Evolutionary conservation across 2,797 vertebrate species (phyloP).

Genomic region (Tenualosa thibaudeaui): DNA sequence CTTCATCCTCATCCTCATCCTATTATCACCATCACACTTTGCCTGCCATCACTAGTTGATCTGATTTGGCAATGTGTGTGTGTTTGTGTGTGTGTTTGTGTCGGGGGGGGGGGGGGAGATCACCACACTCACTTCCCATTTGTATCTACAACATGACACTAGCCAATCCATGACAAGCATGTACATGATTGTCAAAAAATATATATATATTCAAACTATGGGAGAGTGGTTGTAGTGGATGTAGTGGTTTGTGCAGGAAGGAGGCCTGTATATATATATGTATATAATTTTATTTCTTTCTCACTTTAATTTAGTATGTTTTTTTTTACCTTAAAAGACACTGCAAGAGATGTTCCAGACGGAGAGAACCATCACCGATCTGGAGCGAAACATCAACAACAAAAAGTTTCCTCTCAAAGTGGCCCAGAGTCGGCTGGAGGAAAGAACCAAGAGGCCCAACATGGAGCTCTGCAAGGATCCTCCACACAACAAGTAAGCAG

Average conservation of each 20-base stretch:
- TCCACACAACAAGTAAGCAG: not conserved
- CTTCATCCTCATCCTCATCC: not conserved
- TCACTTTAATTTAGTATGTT: not conserved
- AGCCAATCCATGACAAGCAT: not conserved
- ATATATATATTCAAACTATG: not conserved
- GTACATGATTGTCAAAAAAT: no score
- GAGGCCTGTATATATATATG: not conserved
- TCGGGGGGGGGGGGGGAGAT: conserved; percentile 20
- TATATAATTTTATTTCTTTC: no score
- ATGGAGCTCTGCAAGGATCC: conserved; percentile 57
- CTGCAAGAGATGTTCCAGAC: conserved; percentile 71
- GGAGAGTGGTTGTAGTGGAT: not conserved
- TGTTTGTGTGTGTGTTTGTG: conserved; percentile 1
- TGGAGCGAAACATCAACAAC: conserved; percentile 63
- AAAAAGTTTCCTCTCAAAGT: conserved; percentile 68
- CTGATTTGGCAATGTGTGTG: conserved; percentile 16
- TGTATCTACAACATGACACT: conserved; percentile 23
- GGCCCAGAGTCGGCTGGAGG: conserved; percentile 63
- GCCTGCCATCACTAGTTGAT: not conserved
- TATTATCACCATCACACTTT: not conserved
- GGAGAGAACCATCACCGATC: conserved; percentile 63
- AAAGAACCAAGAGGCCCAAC: conserved; percentile 57
- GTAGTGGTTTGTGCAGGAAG: not conserved
- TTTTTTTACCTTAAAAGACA: conserved; percentile 47
- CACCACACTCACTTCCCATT: conserved; percentile 28